Conservation (phyloP, 2,888 invertebrate species). For the Mesorhabditis spiculigera region DNA sequence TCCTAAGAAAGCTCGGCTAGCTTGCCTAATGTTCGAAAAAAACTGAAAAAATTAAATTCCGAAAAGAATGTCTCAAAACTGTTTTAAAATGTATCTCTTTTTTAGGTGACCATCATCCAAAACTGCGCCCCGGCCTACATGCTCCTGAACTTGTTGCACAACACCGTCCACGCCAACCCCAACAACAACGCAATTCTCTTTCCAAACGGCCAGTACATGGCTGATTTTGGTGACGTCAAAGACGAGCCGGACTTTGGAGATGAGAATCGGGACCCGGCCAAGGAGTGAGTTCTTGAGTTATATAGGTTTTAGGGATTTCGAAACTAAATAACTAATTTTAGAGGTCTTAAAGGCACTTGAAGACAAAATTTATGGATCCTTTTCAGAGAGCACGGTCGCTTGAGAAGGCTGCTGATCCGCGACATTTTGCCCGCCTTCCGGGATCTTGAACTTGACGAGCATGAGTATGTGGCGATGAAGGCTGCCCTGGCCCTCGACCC, state of each 20-base stretch:
- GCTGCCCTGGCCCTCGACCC: slow-evolving; percentile 55
- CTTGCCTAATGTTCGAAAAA: neutral
- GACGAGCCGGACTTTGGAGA: slow-evolving; percentile 11
- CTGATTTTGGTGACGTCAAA: slow-evolving; percentile 10
- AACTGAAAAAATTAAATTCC: neutral
- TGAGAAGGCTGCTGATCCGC: slow-evolving; percentile 30
- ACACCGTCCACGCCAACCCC: slow-evolving; percentile 22
- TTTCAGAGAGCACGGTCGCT: slow-evolving; percentile 23
- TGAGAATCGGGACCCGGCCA: slow-evolving; percentile 12
- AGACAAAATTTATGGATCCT: no score
- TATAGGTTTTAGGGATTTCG: slow-evolving; percentile 18
- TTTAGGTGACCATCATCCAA: slow-evolving; percentile 41
- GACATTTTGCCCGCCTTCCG: slow-evolving; percentile 28
- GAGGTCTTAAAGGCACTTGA: no score
- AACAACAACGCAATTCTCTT: slow-evolving; percentile 34
- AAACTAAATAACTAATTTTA: no score
- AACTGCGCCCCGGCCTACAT: slow-evolving; percentile 32
- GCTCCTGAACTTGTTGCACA: slow-evolving; percentile 39
- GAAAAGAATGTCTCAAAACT: neutral
- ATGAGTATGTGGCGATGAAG: slow-evolving; percentile 49
- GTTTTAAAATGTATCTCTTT: neutral
- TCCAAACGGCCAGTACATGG: slow-evolving; percentile 33
- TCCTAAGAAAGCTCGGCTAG: neutral
- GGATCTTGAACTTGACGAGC: slow-evolving; percentile 35
- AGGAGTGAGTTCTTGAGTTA: slow-evolving; percentile 8